These are phyloP conservation scores for Ranitomeya imitator DNA, from an alignment of 2,113 vertebrate genomes.

Conservation along the genomic window DNA sequence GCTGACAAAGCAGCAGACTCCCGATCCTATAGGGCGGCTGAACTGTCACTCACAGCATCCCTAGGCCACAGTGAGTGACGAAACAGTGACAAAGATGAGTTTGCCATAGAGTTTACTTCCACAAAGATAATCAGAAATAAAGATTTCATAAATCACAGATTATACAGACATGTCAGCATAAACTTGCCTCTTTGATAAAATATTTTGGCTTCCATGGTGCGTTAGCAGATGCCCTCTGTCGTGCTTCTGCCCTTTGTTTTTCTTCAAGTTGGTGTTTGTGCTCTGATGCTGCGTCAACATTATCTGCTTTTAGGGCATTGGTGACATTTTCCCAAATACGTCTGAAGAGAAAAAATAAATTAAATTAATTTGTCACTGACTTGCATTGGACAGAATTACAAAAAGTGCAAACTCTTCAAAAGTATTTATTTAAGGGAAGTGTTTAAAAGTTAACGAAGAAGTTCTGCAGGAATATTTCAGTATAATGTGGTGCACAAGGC, in stretches of 20 bases:
- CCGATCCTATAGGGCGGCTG: too few species aligned
- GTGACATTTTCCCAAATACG: constrained; percentile 90
- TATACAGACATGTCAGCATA: neutral
- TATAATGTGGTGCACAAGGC: too few species aligned
- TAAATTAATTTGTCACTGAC: neutral
- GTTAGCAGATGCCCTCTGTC: constrained; percentile 73
- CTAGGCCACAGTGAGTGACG: too few species aligned
- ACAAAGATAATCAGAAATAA: neutral
- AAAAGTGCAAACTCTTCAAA: neutral
- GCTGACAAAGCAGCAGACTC: too few species aligned
- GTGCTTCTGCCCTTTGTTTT: constrained; percentile 83
- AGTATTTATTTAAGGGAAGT: neutral
- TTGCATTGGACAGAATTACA: neutral
- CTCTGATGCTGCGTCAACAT: constrained; percentile 85
- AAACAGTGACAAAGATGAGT: neutral
- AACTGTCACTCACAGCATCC: too few species aligned
- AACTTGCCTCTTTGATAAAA: constrained; percentile 88
- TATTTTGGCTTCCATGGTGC: constrained; percentile 84
- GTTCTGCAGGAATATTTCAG: neutral
- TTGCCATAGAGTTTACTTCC: neutral
- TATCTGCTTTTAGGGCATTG: constrained; percentile 80
- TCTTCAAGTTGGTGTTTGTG: constrained; percentile 90
- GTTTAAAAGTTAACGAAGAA: neutral
- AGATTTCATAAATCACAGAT: neutral
- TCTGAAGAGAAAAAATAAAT: constrained; percentile 66